Evolutionary conservation across 1,140 invertebrate species (phyloP).

Genomic region (Neodiprion lecontei): DNA sequence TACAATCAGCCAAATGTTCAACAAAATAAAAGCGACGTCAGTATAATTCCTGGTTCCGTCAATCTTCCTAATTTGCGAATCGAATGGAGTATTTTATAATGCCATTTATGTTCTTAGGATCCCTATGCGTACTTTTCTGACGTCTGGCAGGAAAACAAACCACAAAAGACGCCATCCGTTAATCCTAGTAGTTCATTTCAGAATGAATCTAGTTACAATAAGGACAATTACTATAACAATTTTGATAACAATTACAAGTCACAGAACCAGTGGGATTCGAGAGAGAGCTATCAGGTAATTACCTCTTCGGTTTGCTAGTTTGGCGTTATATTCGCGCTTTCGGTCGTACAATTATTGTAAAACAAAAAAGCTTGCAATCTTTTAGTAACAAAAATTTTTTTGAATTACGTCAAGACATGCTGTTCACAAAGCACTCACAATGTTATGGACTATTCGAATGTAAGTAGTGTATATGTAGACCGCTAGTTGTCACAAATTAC

Average conservation of each 20-base stretch:
- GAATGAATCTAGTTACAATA: slow-evolving; percentile 41
- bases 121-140: slow-evolving; percentile 60
- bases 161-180: slow-evolving; percentile 38
- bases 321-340: background rate
- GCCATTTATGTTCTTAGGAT: slow-evolving; percentile 42
- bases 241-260: slow-evolving; percentile 52
- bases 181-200: slow-evolving; percentile 34
- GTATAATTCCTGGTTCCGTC: slow-evolving; percentile 22
- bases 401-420: slow-evolving; percentile 15
- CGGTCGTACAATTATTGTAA: background rate
- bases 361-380: background rate
- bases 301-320: too few species aligned
- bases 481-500: too few species aligned
- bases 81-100: slow-evolving; percentile 8
- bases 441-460: slow-evolving; percentile 10
- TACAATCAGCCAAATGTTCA: slow-evolving; percentile 43
- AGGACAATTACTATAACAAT: slow-evolving; percentile 44
- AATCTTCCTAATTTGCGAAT: slow-evolving; percentile 10
- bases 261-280: slow-evolving; percentile 48
- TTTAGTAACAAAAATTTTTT: background rate
- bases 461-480: background rate
- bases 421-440: slow-evolving; percentile 7
- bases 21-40: slow-evolving; percentile 52
- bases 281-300: slow-evolving; percentile 49
- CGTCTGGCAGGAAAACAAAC: slow-evolving; percentile 59